Base-by-base conservation (phyloP, 2,888 invertebrate genomes). In the Eilema depressum region DNA sequence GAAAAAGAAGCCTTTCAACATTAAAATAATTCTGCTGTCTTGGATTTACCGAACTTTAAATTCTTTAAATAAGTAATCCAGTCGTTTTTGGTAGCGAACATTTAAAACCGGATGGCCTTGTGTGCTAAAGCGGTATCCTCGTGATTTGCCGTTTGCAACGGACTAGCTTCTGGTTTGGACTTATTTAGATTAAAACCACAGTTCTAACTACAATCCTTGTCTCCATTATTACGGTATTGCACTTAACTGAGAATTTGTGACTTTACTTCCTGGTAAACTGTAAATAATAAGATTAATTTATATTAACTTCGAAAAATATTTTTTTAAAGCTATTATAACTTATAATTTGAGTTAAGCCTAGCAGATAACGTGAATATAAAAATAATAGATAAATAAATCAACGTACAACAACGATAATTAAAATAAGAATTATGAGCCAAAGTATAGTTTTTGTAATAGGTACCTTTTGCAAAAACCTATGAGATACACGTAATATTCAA, bases 81-180 rank as follows among this genome's bases (percentile, higher is more conserved):
- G 63, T 8, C 53, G 64, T 68, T 76, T 75, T 66, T 28, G 66
- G 70, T 53, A 71, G 71, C 71, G 68, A 77, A 75, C 20, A 26
- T 41, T 77, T 72, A 65, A 75, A 85, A 91, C 91, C 81, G 82
- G 92, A 88, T 88, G 82, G 79, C 91, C 92, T 92, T 89, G 89
- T 80, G 62, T 73, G 63, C 66, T 77, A 82, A 64, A 71, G 78
- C 77, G 75, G 78, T 78, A 83, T 84, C 83, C 81, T 84, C 81
- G 77, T 74, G 79, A 83, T 82, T 81, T 75, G 74, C 75, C 80
- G 77, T 82, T 83, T 77, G 72, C 77, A 82, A 77, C 75, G 62
- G 66, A 78, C 70, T 70, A 64, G 69, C 66, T 74, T 77, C 71
- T 73, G 66, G 66, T 75, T 73, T 73, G 53, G 30, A 37, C 70